Percentiles rank a stretch among this genome's conserved stretches.
Evolutionary conservation across 2,888 invertebrate genomes (phyloP).

Genomic region (Zelleria hepariella): DNA sequence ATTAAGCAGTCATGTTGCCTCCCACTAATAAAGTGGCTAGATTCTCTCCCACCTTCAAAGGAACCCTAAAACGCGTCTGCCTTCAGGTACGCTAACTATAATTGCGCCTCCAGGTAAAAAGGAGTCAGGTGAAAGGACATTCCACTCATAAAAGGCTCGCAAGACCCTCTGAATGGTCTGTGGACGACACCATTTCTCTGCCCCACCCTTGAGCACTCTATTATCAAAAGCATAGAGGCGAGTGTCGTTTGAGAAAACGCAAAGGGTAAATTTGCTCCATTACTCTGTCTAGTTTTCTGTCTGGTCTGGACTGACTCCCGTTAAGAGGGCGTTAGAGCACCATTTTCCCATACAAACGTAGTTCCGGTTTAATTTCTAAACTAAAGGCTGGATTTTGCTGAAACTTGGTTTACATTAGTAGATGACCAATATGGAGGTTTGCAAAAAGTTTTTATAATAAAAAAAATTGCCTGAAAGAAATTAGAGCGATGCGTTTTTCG

Average conservation of each 20-base stretch:
- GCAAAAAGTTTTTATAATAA: too few species aligned
- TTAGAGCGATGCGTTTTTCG: too few species aligned
- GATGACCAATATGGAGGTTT: too few species aligned
- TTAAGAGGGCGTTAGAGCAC: too few species aligned
- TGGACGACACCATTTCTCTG: not conserved
- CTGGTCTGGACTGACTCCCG: slow-evolving; percentile 44
- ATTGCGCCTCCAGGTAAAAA: slow-evolving; percentile 62
- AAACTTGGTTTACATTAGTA: too few species aligned
- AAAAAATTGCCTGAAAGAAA: too few species aligned
- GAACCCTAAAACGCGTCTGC: slow-evolving; percentile 45
- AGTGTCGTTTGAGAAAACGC: slow-evolving; percentile 2
- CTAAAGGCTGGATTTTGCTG: too few species aligned
- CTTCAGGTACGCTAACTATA: slow-evolving; percentile 56
- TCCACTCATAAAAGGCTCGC: slow-evolving; percentile 40
- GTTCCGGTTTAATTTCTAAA: too few species aligned
- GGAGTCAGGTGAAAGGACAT: slow-evolving; percentile 57
- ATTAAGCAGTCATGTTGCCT: not conserved
- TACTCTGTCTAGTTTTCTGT: slow-evolving; percentile 49
- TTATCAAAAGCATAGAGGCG: slow-evolving; percentile 12
- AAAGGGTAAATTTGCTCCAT: slow-evolving; percentile 11
- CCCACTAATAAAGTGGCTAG: not conserved
- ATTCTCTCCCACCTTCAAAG: slow-evolving; percentile 11
- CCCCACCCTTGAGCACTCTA: slow-evolving; percentile 17
- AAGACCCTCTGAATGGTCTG: slow-evolving; percentile 26
- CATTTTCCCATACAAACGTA: too few species aligned